Conservation (phyloP, 2,113 vertebrate genomes). For the Takifugu bimaculatus region DNA sequence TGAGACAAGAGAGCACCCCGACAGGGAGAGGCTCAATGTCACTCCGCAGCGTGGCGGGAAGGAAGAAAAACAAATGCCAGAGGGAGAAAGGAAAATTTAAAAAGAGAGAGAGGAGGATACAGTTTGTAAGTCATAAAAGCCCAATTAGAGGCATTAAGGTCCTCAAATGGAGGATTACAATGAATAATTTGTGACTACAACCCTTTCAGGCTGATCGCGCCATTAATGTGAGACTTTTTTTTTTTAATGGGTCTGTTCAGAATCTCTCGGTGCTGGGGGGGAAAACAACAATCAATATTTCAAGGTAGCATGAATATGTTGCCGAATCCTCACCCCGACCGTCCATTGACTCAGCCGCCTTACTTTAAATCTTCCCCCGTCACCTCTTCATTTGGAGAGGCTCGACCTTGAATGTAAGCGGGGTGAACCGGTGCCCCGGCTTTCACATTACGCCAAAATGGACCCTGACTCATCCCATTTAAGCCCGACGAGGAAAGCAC, state of each 20-base stretch:
- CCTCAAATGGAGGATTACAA: constrained; percentile 61
- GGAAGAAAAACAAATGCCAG: constrained; percentile 69
- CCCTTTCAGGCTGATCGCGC: constrained; percentile 54
- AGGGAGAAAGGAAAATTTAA: constrained; percentile 28
- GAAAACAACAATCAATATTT: constrained; percentile 47
- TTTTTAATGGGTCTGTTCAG: constrained; percentile 17
- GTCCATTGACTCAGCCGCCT: constrained; percentile 60
- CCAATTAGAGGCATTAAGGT: constrained; percentile 68
- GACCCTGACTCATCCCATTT: constrained; percentile 70
- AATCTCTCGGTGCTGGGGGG: constrained; percentile 49
- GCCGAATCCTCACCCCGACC: constrained; percentile 32
- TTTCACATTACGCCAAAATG: constrained; percentile 62
- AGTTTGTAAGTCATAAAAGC: constrained; percentile 72
- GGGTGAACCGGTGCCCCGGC: constrained; percentile 58
- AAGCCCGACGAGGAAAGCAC: constrained; percentile 57
- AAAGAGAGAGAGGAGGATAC: constrained; percentile 46
- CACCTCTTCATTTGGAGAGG: constrained; percentile 47
- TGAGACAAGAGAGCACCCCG: constrained; percentile 73
- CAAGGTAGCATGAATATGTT: constrained; percentile 56
- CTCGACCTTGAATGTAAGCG: constrained; percentile 57
- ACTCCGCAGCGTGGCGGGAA: constrained; percentile 59
- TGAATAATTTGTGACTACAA: constrained; percentile 64
- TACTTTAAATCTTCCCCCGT: constrained; percentile 55
- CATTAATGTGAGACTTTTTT: constrained; percentile 51
- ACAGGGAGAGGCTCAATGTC: constrained; percentile 74